Evolutionary conservation across 2,797 vertebrate species (phyloP), one percentile per base, ranked within the genome.

Genomic region (Anabas testudineus): DNA sequence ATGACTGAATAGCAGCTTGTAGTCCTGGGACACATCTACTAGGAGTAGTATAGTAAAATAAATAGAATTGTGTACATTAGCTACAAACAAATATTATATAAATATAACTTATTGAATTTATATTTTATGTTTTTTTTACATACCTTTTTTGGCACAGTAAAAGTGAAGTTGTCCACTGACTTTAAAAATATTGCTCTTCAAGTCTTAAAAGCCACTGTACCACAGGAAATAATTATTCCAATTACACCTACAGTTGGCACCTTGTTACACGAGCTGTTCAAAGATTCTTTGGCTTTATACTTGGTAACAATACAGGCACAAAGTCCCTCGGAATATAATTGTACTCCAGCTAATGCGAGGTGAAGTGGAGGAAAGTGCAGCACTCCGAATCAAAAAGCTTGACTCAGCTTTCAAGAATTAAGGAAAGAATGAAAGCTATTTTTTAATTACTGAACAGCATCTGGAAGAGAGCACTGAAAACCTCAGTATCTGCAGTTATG

Each of bases 381-480:
- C 56, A 14, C 15, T 16, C 49, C 78, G 55, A 80, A 79, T 73
- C 36, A 68, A 48, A 57, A 81, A 78, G 59, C 73, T 81, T 67
- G 76, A 84, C 72, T 88, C 83, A 86, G 81, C 86, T 90, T 85
- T 89, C 75, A 80, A 81, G 87, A 91, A 84, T 91, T 90, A 86
- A 77, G 78, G 67, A 78, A 90, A 84, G 89, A 90, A 91, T 93
- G 89, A 91, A 78, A 88, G 80, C 80, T 88, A 91, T 91, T 89
- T 91, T 88, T 90, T 91, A 91, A 93, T 91, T 88, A 91, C 82
- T 48, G 70, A 80, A 81, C 72, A 85, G 82, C 91, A 92, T 93
- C 89, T 93, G 91, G 87, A 91, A 92, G 75, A 84, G 83, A 84
- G 86, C 56, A 47, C 34, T 57, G 83, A 75, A 91, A 91, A 90